phyloP scores from a whole-genome alignment of 2,888 invertebrate species.

The Drepana falcataria region DNA sequence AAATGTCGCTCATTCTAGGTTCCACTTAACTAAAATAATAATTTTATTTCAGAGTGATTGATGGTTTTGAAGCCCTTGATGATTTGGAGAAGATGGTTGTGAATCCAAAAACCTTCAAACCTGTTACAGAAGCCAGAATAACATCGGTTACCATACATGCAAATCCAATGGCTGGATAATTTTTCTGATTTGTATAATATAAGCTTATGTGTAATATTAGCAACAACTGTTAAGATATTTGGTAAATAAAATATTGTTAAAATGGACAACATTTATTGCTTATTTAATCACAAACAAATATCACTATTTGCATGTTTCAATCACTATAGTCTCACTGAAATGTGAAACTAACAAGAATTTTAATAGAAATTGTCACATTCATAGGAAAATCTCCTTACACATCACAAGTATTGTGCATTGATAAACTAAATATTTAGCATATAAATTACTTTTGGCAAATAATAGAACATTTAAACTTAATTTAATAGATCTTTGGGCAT shows the following conservation, averaged over 20 bases:
- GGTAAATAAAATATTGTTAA: conserved; percentile 5
- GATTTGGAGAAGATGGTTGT: conserved; percentile 97
- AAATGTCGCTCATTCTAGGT: too few relatives aligned
- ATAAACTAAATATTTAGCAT: not conserved
- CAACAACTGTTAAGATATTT: too few relatives aligned
- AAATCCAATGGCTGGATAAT: conserved; percentile 93
- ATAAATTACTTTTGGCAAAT: too few relatives aligned
- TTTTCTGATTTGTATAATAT: too few relatives aligned
- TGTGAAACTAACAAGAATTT: not conserved
- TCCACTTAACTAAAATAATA: too few relatives aligned
- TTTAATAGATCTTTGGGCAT: not conserved
- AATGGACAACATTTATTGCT: conserved; percentile 30
- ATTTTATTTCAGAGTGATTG: conserved; percentile 89
- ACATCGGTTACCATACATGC: conserved; percentile 97
- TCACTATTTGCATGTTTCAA: not conserved
- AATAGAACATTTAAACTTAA: not conserved
- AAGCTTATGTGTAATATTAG: too few relatives aligned
- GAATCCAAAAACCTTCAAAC: conserved; percentile 94
- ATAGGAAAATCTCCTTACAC: not conserved
- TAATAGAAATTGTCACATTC: not conserved
- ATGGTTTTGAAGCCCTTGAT: conserved; percentile 97
- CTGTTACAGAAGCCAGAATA: conserved; percentile 91
- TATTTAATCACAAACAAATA: conserved; percentile 7
- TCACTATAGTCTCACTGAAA: not conserved
- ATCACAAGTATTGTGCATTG: not conserved